A percentile compares a stretch with the other conserved stretches of the same genome.
These are phyloP conservation scores for Arothron firmamentum DNA, from an alignment of 2,113 vertebrate species.

Conservation along the genomic window DNA sequence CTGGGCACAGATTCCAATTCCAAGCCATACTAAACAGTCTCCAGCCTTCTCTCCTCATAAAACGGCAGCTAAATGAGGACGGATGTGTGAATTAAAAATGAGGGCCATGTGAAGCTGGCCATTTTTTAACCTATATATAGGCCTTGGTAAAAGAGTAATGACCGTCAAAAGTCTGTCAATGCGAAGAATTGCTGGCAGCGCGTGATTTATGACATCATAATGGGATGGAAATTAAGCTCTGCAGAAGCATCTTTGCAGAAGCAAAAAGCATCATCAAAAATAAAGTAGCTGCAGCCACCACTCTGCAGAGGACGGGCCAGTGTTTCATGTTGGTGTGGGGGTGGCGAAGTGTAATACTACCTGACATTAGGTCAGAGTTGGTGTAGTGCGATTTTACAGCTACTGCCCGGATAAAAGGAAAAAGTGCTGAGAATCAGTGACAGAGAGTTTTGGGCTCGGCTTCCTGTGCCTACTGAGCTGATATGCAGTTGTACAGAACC, in stretches of 20 bases:
- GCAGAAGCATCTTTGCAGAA: conserved; percentile 53
- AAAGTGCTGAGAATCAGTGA: not conserved
- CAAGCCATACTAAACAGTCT: no score
- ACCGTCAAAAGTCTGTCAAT: conserved; percentile 74
- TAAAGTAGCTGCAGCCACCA: conserved; percentile 28
- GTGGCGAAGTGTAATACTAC: conserved; percentile 23
- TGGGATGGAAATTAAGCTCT: conserved; percentile 67
- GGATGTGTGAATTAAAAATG: conserved; percentile 78
- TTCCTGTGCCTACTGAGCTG: conserved; percentile 99
- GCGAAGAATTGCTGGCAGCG: conserved; percentile 70
- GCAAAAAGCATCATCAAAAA: conserved; percentile 55
- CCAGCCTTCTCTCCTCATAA: conserved; percentile 55
- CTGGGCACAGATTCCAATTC: no score
- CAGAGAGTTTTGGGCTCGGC: conserved; percentile 77
- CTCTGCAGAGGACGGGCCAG: not conserved
- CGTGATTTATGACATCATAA: conserved; percentile 73
- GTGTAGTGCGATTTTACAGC: conserved; percentile 16
- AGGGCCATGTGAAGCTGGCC: conserved; percentile 70
- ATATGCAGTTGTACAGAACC: conserved; percentile 95
- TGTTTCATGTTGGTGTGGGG: conserved; percentile 11
- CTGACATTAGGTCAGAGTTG: conserved; percentile 11
- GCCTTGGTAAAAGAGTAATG: conserved; percentile 77
- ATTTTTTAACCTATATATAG: conserved; percentile 77
- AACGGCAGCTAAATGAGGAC: conserved; percentile 72
- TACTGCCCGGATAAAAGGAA: not conserved